phyloP scores from a whole-genome alignment of 1,140 invertebrate species.

The Zaprionus ornatus region DNA sequence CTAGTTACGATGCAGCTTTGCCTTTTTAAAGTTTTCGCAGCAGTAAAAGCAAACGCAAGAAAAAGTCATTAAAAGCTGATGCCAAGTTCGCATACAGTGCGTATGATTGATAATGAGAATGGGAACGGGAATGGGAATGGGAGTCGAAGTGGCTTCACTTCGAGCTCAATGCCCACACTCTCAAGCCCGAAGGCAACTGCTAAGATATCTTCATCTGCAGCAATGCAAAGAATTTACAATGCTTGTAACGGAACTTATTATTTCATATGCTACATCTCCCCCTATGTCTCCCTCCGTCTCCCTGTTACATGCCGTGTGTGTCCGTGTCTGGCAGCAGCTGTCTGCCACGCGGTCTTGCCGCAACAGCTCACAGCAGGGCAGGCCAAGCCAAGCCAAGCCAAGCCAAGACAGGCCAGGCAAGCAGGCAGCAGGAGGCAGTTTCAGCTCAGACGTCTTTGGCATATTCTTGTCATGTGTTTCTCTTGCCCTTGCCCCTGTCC shows the following conservation, averaged over 20 bases:
- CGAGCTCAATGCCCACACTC: neutral
- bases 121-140: slow-evolving; percentile 1
- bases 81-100: slow-evolving; percentile 55
- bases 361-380: slow-evolving; percentile 27
- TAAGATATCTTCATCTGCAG: slow-evolving; percentile 48
- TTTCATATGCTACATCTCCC: slow-evolving; percentile 44
- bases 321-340: slow-evolving; percentile 30
- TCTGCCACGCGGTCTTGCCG: slow-evolving; percentile 27
- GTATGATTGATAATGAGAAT: slow-evolving; percentile 76
- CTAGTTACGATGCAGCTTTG: slow-evolving; percentile 62
- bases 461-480: slow-evolving; percentile 44
- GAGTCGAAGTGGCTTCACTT: neutral
- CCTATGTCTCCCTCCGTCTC: neutral
- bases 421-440: neutral
- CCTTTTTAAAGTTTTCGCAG: slow-evolving; percentile 31
- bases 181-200: neutral
- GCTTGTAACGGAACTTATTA: slow-evolving; percentile 72
- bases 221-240: slow-evolving; percentile 63
- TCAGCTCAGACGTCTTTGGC: slow-evolving; percentile 13
- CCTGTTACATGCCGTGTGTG: neutral
- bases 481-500: too few relatives aligned
- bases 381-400: neutral
- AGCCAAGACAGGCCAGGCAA: neutral
- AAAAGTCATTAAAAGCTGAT: slow-evolving; percentile 73
- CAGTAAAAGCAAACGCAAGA: slow-evolving; percentile 5